Evolutionary conservation across 2,797 vertebrate species (phyloP), one percentile per base, ranked within the genome.

Genomic region (Sphenopsis melanotis): DNA sequence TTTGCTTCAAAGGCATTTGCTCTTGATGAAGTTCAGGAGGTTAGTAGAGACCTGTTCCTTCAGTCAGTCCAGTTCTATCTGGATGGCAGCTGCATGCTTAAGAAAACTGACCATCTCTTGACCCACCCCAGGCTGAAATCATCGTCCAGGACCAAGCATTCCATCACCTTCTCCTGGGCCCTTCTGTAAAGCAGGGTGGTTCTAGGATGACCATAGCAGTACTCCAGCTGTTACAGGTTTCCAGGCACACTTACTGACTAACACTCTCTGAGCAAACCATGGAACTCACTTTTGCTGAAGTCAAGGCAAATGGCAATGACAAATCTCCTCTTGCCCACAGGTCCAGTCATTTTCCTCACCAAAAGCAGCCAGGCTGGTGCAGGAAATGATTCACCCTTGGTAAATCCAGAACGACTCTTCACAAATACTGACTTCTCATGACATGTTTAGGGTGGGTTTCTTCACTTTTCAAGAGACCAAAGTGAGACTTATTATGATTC

Each of bases 131-230:
- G 17, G 36, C 50, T 49, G 32, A 36, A 32, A 37, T 32, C 26
- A 34, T 8, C 0, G 0, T 15, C 26, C 36, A 49, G 52, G 50
- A 49, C 21, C 42, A 57, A 49, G 11, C 2, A 10, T 55, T 71
- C 44, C 34, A 34, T 29, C 55, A 41, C 30, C 13, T 87, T 42
- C 29, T 65, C 39, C 39, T 57, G 21, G 42, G 46, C 15, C 39
- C 9, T 69, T 68, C 71, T 76, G 34, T 44, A 53, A 79, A 76
- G 23, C 29, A 78, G 18, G 17, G 17, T 29, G 55, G 20, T 50
- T 17, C 50, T 30, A 13, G 12, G 13, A 20, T 13, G 30, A 57
- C 18, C 36, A 15, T 29, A 76, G 55, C 41, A 68, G 22, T n/a
- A 46, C 8, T 78, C 19, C 27, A 68, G 42, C 22, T 87, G 26